These are phyloP conservation scores for Anoplophora glabripennis DNA, from an alignment of 1,140 invertebrate genomes.

Conservation along the genomic window DNA sequence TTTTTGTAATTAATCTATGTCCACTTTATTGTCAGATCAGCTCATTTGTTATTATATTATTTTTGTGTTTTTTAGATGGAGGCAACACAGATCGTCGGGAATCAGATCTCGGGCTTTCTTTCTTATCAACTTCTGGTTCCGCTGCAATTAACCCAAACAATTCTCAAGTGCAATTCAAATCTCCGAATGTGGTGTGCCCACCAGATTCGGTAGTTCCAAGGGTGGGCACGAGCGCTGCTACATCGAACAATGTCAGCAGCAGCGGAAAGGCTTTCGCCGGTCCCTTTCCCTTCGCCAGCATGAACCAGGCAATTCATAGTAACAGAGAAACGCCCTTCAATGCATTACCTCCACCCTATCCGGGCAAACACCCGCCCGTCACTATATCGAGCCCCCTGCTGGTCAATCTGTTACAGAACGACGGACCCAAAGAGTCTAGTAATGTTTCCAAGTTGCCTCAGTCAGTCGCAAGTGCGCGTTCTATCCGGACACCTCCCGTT, in stretches of 20 bases:
- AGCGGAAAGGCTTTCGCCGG: constrained; percentile 51
- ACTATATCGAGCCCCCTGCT: constrained; percentile 84
- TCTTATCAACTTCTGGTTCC: constrained; percentile 19
- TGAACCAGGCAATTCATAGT: constrained; percentile 64
- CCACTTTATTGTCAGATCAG: no score
- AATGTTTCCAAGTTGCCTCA: constrained; percentile 1
- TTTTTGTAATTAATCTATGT: no score
- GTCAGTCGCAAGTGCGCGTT: neutral
- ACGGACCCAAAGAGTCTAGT: constrained; percentile 53
- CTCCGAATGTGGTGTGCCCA: constrained; percentile 79
- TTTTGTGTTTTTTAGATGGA: constrained; percentile 28
- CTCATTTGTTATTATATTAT: no score
- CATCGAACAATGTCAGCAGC: constrained; percentile 10
- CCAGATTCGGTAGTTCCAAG: constrained; percentile 64
- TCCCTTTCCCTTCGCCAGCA: constrained; percentile 83
- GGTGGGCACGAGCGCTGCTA: constrained; percentile 49
- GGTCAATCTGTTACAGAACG: constrained; percentile 88
- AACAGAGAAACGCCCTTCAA: constrained; percentile 36
- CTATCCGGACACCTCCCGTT: neutral
- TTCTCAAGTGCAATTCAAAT: constrained; percentile 62
- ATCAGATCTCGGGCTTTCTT: constrained; percentile 13
- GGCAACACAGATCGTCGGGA: constrained; percentile 9
- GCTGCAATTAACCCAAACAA: constrained; percentile 13
- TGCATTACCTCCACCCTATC: constrained; percentile 47
- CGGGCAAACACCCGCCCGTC: constrained; percentile 53